phyloP scores from a whole-genome alignment of 2,113 vertebrate species.

The Gavialis gangeticus region DNA sequence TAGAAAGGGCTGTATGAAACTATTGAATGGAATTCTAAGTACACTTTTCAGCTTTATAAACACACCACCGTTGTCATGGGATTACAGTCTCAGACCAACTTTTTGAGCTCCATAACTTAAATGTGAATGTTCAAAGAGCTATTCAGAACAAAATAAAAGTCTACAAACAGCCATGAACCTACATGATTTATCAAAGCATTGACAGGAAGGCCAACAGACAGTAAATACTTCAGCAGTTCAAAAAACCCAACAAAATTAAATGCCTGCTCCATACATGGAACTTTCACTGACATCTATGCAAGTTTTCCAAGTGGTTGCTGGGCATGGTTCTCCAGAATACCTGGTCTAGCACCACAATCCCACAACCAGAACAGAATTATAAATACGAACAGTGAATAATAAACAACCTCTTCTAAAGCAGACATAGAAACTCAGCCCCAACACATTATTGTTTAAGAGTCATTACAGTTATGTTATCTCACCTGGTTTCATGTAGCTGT shows the following conservation, averaged over 20 bases:
- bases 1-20: background rate
- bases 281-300: background rate
- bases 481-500: constrained; percentile 81
- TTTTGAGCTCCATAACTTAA: background rate
- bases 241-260: background rate
- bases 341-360: background rate
- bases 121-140: background rate
- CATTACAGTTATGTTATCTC: background rate
- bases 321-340: background rate
- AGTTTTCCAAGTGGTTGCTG: background rate
- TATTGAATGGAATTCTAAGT: background rate
- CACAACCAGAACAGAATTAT: background rate
- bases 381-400: background rate
- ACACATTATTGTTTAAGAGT: background rate
- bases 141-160: background rate
- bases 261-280: accelerated
- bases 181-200: background rate
- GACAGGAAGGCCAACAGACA: accelerated
- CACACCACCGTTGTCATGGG: background rate
- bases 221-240: background rate
- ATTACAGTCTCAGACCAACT: background rate
- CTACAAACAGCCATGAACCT: background rate
- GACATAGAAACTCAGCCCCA: accelerated
- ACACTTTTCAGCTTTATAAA: background rate
- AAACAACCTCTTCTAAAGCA: background rate